phyloP scores from a whole-genome alignment of 1,140 invertebrate species.

The Cyrtorhinus lividipennis region DNA sequence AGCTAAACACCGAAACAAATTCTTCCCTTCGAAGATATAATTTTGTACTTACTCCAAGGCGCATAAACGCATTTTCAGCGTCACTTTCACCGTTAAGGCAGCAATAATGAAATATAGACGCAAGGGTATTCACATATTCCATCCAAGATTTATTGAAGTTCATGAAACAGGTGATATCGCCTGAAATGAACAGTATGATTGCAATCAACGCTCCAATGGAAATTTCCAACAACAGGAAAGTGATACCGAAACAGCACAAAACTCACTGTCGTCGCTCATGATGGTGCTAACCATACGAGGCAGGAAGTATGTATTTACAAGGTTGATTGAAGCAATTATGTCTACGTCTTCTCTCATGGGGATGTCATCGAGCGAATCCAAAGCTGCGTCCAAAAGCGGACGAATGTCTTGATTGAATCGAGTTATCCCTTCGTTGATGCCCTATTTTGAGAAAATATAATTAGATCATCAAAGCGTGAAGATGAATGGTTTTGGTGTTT shows the following conservation, averaged over 20 bases:
- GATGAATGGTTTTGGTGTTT: too few relatives aligned
- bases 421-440: conserved; percentile 23
- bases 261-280: not conserved
- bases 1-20: too few relatives aligned
- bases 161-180: not conserved
- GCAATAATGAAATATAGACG: conserved; percentile 30
- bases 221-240: too few relatives aligned
- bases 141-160: not conserved
- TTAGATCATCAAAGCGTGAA: too few relatives aligned
- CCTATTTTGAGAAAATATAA: too few relatives aligned
- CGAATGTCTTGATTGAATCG: conserved; percentile 23
- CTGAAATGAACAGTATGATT: not conserved
- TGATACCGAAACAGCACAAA: not conserved
- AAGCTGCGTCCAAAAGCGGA: conserved; percentile 22
- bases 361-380: conserved; percentile 28
- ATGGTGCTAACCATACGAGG: not conserved
- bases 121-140: conserved; percentile 27
- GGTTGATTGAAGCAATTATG: conserved; percentile 29
- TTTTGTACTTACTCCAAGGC: not conserved
- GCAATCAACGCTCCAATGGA: too few relatives aligned
- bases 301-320: conserved; percentile 10
- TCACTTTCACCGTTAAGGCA: conserved; percentile 28
- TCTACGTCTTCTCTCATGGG: conserved; percentile 31
- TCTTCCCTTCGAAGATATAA: too few relatives aligned
- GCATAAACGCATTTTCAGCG: not conserved